phyloP scores from a whole-genome alignment of 2,888 invertebrate genomes.

The Tuta absoluta region DNA sequence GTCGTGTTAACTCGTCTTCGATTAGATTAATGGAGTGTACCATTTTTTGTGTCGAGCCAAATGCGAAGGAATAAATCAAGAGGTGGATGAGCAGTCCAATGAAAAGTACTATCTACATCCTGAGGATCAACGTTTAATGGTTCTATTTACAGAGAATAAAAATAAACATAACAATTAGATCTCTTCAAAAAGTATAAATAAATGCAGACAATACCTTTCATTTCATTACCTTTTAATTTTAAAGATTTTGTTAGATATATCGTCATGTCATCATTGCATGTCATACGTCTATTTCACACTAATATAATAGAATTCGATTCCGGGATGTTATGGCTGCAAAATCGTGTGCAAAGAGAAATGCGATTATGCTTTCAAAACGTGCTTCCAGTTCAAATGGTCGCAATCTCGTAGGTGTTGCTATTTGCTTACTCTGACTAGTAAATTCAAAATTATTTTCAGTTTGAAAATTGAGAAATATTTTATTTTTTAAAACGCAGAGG shows the following conservation, averaged over 20 bases:
- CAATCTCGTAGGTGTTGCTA: background rate
- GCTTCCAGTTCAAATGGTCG: conserved; percentile 2
- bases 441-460: too few species aligned
- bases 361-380: conserved; percentile 21
- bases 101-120: too few species aligned
- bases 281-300: background rate
- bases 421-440: background rate
- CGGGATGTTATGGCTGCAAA: conserved; percentile 4
- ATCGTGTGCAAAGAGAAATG: conserved; percentile 14
- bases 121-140: too few species aligned
- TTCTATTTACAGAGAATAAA: too few species aligned
- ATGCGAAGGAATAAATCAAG: conserved; percentile 22
- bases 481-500: too few species aligned
- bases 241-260: background rate
- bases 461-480: background rate
- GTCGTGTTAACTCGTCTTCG: conserved; percentile 14
- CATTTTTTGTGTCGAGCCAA: conserved; percentile 17
- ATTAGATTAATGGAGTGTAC: conserved; percentile 20
- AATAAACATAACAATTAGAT: too few species aligned
- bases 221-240: background rate
- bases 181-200: too few species aligned
- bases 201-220: too few species aligned
- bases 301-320: conserved; percentile 9
- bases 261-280: background rate
- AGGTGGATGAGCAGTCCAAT: background rate